A percentile compares a stretch with the other conserved stretches of the same genome.
phyloP scores from a whole-genome alignment of 2,797 vertebrate species.

The Taenioides sp. region DNA sequence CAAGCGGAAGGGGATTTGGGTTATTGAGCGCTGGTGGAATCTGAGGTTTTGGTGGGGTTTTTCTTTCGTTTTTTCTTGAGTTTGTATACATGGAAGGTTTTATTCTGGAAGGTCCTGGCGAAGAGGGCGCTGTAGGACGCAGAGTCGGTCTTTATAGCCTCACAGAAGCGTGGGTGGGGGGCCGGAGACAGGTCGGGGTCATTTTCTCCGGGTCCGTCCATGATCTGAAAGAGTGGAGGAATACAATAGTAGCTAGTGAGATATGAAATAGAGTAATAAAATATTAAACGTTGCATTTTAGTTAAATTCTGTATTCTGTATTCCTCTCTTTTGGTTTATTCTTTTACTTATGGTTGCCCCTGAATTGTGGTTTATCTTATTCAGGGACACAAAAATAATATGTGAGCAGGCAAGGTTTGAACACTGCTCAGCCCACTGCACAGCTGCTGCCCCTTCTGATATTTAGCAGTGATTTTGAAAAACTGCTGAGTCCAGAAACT shows the following conservation, averaged over 20 bases:
- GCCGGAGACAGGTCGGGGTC: slow-evolving; percentile 84
- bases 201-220: slow-evolving; percentile 91
- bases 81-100: slow-evolving; percentile 93
- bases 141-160: slow-evolving; percentile 84
- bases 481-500: background rate
- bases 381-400: background rate
- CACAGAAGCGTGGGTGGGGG: slow-evolving; percentile 88
- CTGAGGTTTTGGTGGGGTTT: slow-evolving; percentile 43
- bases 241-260: background rate
- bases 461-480: background rate
- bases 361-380: background rate
- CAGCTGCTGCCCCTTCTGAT: background rate
- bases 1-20: slow-evolving; percentile 26
- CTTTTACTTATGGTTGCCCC: background rate
- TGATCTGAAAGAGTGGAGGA: slow-evolving; percentile 74
- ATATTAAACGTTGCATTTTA: too few relatives aligned
- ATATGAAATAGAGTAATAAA: background rate
- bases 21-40: slow-evolving; percentile 31
- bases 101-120: slow-evolving; percentile 89
- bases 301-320: too few relatives aligned
- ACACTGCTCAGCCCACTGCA: background rate
- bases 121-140: slow-evolving; percentile 80
- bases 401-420: background rate
- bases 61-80: slow-evolving; percentile 79
- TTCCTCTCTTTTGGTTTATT: background rate